A percentile compares a stretch with the other conserved stretches of the same genome.
These are phyloP conservation scores for Poeciliopsis infans DNA, from an alignment of 2,797 vertebrate species.

Conservation along the genomic window DNA sequence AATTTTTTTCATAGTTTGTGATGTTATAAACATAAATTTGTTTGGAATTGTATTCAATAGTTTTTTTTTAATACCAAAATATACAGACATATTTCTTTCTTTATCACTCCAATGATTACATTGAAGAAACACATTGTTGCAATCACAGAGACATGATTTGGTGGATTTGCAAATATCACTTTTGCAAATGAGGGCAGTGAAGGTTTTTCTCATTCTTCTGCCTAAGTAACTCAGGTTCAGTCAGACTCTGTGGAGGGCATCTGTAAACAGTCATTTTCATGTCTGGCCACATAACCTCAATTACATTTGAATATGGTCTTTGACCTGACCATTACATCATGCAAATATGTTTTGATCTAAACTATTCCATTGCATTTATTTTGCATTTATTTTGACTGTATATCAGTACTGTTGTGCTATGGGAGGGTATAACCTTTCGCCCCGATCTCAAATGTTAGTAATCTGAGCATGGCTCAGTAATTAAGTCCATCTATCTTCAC, in stretches of 20 bases:
- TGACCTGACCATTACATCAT: neutral
- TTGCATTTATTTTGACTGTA: neutral
- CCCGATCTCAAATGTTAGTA: neutral
- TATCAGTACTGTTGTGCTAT: neutral
- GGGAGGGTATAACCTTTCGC: neutral
- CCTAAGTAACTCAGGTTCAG: neutral
- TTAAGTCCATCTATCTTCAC: neutral
- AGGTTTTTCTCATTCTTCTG: neutral
- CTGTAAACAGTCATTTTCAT: neutral
- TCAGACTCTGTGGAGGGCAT: neutral
- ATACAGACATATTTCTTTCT: neutral
- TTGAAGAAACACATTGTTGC: neutral
- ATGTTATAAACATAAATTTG: neutral
- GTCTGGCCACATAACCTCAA: neutral
- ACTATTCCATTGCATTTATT: neutral
- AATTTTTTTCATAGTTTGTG: neutral
- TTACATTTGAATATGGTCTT: neutral
- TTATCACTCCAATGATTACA: neutral
- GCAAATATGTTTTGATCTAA: neutral
- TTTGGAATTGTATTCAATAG: neutral
- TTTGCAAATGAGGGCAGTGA: neutral
- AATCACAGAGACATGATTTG: neutral
- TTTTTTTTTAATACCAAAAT: neutral
- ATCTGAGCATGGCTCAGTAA: neutral
- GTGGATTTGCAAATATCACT: neutral